A percentile compares a stretch with the other conserved stretches of the same genome.
phyloP scores from a whole-genome alignment of 2,113 vertebrate species.

The Colius striatus region DNA sequence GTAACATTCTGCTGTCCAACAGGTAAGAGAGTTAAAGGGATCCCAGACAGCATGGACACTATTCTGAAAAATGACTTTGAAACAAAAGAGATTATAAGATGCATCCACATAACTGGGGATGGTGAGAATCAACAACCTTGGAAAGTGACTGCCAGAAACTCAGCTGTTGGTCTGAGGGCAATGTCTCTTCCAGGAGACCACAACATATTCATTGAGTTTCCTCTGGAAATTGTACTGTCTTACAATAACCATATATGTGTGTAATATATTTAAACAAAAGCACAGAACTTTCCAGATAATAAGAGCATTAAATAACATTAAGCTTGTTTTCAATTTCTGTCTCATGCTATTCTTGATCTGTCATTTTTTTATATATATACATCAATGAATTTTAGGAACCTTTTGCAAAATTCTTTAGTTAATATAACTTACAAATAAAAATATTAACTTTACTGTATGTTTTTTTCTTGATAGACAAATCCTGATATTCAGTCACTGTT shows the following conservation, averaged over 20 bases:
- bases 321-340: not conserved
- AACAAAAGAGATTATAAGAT: not conserved
- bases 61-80: not conserved
- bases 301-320: not conserved
- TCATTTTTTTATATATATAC: not conserved
- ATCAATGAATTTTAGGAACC: not conserved
- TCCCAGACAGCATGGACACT: not conserved
- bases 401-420: not conserved
- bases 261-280: not conserved
- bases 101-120: not conserved
- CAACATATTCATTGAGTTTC: not conserved
- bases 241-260: not conserved
- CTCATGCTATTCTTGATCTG: not conserved
- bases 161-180: not conserved
- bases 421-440: not conserved
- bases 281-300: not conserved
- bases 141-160: not conserved
- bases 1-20: not conserved
- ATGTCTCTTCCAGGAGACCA: not conserved
- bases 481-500: slow-evolving; percentile 88
- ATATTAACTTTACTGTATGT: not conserved
- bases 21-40: not conserved
- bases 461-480: slow-evolving; percentile 80
- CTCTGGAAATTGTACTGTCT: not conserved
- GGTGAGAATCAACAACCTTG: not conserved